Evolutionary conservation across 2,113 vertebrate genomes (phyloP).

Genomic region (Phocoena phocoena): DNA sequence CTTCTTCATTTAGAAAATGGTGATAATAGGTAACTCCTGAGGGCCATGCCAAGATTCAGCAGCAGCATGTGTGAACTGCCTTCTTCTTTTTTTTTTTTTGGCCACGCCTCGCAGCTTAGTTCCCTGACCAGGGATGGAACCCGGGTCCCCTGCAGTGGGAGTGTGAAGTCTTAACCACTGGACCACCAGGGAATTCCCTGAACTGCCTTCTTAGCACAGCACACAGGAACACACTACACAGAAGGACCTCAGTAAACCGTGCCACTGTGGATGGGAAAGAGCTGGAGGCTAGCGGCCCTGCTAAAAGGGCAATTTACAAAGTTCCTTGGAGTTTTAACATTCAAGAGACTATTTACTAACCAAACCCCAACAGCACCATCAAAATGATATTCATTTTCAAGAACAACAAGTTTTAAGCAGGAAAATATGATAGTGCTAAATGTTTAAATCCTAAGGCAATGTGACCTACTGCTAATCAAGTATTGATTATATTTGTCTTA

Average conservation of each 20-base stretch:
- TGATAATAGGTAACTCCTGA: not conserved
- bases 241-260: not conserved
- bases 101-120: not conserved
- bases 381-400: conserved; percentile 4
- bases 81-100: accelerated
- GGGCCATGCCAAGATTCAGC: not conserved
- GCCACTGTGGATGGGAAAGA: not conserved
- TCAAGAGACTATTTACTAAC: not conserved
- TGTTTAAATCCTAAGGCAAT: not conserved
- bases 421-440: not conserved
- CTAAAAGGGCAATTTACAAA: not conserved
- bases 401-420: not conserved
- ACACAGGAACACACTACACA: not conserved
- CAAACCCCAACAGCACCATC: not conserved
- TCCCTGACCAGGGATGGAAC: not conserved
- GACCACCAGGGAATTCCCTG: too few species aligned
- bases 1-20: not conserved
- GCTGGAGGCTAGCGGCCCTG: not conserved
- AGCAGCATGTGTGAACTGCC: not conserved
- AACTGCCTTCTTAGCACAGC: not conserved
- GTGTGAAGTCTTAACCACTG: not conserved
- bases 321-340: not conserved
- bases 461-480: not conserved
- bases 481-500: not conserved
- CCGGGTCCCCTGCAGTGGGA: not conserved